Percentiles rank a stretch among this genome's conserved stretches.
Conservation (phyloP, 2,888 invertebrate genomes). For the Dusona sp. region DNA sequence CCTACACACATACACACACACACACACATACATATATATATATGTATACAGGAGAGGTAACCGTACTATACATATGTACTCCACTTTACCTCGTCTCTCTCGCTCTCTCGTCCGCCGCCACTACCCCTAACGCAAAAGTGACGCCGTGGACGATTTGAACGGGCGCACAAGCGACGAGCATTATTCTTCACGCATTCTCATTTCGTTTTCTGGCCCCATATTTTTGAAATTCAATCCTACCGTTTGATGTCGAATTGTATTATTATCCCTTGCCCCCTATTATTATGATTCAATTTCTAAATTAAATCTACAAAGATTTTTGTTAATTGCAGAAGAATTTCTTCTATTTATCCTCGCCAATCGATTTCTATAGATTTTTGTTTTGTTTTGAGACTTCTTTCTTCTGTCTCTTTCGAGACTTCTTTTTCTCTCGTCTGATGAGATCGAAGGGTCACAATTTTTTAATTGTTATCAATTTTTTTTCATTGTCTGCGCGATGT, state of each 20-base stretch:
- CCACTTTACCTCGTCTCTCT: conserved; percentile 20
- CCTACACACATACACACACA: conserved; percentile 30
- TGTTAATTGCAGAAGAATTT: background rate
- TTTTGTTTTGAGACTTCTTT: background rate
- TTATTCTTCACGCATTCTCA: background rate
- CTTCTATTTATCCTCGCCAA: background rate
- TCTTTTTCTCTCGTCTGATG: background rate
- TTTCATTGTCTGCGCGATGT: background rate
- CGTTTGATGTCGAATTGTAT: background rate
- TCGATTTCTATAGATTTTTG: background rate
- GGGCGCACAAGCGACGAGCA: conserved; percentile 76
- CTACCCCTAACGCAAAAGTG: conserved; percentile 65
- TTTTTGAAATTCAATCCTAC: conserved; percentile 24
- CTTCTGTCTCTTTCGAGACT: background rate
- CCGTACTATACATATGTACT: conserved; percentile 1
- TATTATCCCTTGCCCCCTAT: background rate
- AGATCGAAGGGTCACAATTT: background rate
- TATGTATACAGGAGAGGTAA: conserved; percentile 30
- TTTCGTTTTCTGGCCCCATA: conserved; percentile 11
- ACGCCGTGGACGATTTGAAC: conserved; percentile 76
- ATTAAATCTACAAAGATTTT: background rate
- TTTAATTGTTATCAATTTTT: background rate
- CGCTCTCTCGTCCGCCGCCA: background rate
- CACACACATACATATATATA: background rate
- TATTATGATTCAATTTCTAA: background rate